These are phyloP conservation scores for Petrosia ficiformis DNA, from an alignment of 37 sponge, comb jelly and placozoan species.

Conservation along the genomic window DNA sequence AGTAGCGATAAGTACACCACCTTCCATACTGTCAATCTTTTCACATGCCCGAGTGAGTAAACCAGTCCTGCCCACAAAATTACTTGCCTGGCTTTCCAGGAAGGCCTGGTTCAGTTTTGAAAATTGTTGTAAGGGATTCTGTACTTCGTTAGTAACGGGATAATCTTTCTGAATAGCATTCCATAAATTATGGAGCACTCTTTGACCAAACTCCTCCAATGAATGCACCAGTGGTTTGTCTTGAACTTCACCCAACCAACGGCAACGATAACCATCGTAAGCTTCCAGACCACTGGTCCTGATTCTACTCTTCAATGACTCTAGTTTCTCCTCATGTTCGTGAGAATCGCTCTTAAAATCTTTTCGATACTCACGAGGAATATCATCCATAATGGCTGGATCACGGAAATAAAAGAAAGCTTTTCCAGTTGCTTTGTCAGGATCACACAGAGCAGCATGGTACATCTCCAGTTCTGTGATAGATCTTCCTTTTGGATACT, in stretches of 20 bases:
- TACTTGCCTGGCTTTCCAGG: constrained; percentile 44
- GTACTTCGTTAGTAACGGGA: constrained; percentile 53
- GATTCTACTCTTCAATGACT: constrained; percentile 69
- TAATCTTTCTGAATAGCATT: constrained; percentile 82
- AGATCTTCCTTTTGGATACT: constrained; percentile 65
- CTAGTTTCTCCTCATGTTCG: constrained; percentile 53
- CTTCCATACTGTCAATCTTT: constrained; percentile 10
- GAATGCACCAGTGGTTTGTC: constrained; percentile 75
- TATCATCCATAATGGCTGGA: constrained; percentile 26
- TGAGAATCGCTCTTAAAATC: constrained; percentile 48
- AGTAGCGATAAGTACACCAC: constrained; percentile 34
- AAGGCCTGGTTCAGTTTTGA: constrained; percentile 58
- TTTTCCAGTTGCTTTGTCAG: constrained; percentile 54
- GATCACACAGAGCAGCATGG: constrained; percentile 67
- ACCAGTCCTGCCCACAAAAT: constrained; percentile 60
- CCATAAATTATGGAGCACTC: constrained; percentile 89
- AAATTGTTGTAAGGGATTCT: constrained; percentile 46
- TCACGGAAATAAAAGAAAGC: constrained; percentile 94
- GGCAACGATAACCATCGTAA: constrained; percentile 71
- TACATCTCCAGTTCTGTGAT: constrained; percentile 96
- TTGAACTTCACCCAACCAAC: constrained; percentile 82
- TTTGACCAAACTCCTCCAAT: constrained; percentile 86
- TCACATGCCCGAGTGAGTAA: constrained; percentile 50
- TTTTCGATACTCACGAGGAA: constrained; percentile 21
- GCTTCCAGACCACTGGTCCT: constrained; percentile 84